Conservation (phyloP, 2,113 vertebrate genomes). For the Toxotes chatareus region DNA sequence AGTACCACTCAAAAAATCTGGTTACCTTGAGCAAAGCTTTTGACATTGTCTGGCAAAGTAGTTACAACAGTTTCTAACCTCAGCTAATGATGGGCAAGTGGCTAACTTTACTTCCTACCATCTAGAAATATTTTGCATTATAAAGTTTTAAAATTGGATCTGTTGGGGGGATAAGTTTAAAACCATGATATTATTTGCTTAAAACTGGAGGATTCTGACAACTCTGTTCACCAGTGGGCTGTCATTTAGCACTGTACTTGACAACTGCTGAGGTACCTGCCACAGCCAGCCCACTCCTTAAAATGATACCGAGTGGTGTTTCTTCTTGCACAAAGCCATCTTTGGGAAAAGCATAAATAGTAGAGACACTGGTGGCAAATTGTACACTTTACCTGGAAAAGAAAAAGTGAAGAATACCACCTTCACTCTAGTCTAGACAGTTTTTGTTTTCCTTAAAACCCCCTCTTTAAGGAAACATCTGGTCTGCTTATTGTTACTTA, state of each 20-base stretch:
- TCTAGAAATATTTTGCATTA: background rate
- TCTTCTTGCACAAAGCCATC: background rate
- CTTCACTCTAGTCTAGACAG: slow-evolving; percentile 2
- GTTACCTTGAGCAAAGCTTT: background rate
- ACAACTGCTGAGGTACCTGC: background rate
- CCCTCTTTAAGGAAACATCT: slow-evolving; percentile 26
- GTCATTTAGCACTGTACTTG: background rate
- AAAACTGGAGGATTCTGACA: background rate
- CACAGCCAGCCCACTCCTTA: background rate
- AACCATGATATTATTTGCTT: background rate
- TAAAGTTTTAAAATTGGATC: too few relatives aligned
- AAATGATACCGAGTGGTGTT: background rate
- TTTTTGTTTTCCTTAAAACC: slow-evolving; percentile 19
- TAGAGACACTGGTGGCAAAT: background rate
- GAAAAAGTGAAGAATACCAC: background rate
- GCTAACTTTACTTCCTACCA: background rate
- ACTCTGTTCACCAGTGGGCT: background rate
- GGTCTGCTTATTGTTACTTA: slow-evolving; percentile 23
- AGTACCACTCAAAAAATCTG: background rate
- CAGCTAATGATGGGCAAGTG: background rate
- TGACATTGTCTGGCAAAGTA: too few relatives aligned
- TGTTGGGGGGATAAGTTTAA: background rate
- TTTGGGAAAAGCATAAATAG: slow-evolving; percentile 6
- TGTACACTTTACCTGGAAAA: background rate
- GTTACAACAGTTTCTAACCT: background rate